Evolutionary conservation across 2,113 vertebrate species (phyloP).

Genomic region (Tupaia tana): DNA sequence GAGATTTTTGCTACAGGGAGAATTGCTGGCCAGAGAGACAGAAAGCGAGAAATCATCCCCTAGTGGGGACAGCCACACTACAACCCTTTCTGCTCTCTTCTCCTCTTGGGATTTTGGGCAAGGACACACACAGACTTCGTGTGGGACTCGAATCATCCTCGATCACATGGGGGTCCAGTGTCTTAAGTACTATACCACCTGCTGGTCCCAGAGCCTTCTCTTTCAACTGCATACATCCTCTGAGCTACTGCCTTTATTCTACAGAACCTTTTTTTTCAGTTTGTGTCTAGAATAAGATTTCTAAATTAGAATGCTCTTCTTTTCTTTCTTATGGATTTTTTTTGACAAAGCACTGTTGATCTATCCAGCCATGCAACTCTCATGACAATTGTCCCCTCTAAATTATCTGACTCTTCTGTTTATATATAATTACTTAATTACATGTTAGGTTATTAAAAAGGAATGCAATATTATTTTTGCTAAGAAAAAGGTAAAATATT

Average conservation of each 20-base stretch:
- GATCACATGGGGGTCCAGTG: too few relatives aligned
- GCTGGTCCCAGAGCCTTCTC: not conserved
- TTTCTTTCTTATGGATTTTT: not conserved
- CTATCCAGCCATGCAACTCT: not conserved
- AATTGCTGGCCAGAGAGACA: too few relatives aligned
- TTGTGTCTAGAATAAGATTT: not conserved
- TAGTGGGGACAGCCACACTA: too few relatives aligned
- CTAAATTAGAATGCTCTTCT: slow-evolving; percentile 19
- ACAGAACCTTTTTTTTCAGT: not conserved
- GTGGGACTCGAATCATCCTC: too few relatives aligned
- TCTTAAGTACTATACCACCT: too few relatives aligned
- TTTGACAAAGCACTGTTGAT: not conserved
- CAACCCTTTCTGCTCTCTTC: too few relatives aligned
- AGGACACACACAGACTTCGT: too few relatives aligned
- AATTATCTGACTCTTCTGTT: not conserved
- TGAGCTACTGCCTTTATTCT: not conserved
- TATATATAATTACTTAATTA: not conserved
- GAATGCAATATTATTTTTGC: not conserved
- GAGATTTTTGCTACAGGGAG: too few relatives aligned
- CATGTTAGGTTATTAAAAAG: not conserved
- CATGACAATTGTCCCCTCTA: not conserved
- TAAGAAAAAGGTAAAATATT: not conserved
- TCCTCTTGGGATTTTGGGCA: too few relatives aligned
- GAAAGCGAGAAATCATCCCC: too few relatives aligned
- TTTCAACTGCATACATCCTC: not conserved